phyloP scores from a whole-genome alignment of 2,113 vertebrate species.

The Heterochromis multidens region DNA sequence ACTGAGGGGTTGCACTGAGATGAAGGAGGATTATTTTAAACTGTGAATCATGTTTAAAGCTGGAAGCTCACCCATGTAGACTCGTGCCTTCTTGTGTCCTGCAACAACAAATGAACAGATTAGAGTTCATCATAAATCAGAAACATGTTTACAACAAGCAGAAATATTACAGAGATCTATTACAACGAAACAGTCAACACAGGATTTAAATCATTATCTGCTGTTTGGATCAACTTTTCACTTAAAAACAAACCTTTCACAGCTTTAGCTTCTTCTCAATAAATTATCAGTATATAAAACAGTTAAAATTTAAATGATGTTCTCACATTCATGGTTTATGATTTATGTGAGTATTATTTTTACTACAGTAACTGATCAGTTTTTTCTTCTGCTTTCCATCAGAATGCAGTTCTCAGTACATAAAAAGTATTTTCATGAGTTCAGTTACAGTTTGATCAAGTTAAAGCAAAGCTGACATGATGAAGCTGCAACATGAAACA shows the following conservation, averaged over 20 bases:
- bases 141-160: neutral
- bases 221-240: neutral
- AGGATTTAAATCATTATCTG: no score
- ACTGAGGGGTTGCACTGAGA: neutral
- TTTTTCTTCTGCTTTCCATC: no score
- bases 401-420: no score
- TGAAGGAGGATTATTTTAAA: neutral
- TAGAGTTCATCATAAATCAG: neutral
- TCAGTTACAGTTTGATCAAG: no score
- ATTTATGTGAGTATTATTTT: no score
- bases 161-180: no score
- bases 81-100: constrained; percentile 73
- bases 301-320: no score
- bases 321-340: no score
- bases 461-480: no score
- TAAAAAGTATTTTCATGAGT: no score
- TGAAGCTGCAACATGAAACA: neutral
- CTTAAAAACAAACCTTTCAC: neutral
- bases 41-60: neutral
- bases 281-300: neutral
- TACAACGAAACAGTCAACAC: no score
- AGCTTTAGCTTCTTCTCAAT: neutral
- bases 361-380: neutral
- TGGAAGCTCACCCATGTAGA: constrained; percentile 69
- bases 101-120: neutral